Conservation (phyloP, 2,888 invertebrate species). For the Desoria tigrina region DNA sequence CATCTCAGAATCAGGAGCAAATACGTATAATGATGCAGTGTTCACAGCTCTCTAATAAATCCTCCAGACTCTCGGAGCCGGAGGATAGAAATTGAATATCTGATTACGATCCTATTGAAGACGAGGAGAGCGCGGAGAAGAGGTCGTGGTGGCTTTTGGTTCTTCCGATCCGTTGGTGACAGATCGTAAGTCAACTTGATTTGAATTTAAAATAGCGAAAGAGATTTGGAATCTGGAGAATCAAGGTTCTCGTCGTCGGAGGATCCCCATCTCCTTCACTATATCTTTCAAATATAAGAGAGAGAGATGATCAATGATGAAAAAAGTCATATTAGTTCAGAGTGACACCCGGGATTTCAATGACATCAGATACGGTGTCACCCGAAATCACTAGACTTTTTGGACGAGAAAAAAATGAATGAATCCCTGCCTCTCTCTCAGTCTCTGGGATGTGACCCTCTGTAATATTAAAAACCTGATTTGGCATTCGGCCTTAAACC, state of each 20-base stretch:
- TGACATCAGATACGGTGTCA: constrained; percentile 21
- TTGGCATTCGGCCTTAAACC: background rate
- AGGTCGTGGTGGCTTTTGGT: background rate
- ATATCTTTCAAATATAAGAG: too few species aligned
- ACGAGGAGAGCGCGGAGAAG: background rate
- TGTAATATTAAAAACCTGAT: constrained; percentile 16
- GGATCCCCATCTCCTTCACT: background rate
- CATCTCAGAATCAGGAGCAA: too few species aligned
- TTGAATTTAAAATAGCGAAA: constrained; percentile 35
- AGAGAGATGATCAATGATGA: constrained; percentile 31
- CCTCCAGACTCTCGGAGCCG: too few species aligned
- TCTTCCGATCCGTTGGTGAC: constrained; percentile 19
- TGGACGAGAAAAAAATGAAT: constrained; percentile 10
- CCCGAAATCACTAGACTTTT: background rate
- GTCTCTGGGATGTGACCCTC: background rate
- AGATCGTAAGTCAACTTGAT: constrained; percentile 35
- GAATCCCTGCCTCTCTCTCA: background rate
- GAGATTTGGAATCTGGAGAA: constrained; percentile 14
- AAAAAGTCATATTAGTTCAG: constrained; percentile 29
- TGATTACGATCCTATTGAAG: constrained; percentile 13
- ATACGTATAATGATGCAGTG: too few species aligned
- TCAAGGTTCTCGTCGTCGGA: too few species aligned
- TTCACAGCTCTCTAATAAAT: too few species aligned
- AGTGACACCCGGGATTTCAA: constrained; percentile 22
- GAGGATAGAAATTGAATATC: background rate